A percentile compares a stretch with the other conserved stretches of the same genome.
These are phyloP conservation scores for Cryptotis parvus DNA, from an alignment of 2,113 vertebrate species.

Conservation along the genomic window DNA sequence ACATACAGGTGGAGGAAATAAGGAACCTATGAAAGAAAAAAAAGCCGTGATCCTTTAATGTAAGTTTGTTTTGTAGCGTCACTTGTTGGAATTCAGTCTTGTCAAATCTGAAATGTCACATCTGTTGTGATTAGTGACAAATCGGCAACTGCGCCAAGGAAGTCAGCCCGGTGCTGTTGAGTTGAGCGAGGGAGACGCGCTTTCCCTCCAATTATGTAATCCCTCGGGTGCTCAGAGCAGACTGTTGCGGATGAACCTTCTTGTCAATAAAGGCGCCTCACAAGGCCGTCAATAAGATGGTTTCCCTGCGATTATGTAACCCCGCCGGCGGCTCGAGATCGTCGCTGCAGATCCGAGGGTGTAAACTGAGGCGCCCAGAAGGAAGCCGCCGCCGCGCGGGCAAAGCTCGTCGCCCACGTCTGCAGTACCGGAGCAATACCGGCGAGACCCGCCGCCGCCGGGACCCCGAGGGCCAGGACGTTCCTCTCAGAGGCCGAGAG, in stretches of 20 bases:
- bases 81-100: background rate
- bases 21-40: slow-evolving; percentile 3
- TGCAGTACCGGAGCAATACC: no score
- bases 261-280: background rate
- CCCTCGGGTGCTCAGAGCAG: background rate
- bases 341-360: no score
- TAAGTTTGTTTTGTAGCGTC: background rate
- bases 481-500: no score
- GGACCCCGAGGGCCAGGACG: no score
- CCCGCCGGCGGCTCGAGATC: background rate
- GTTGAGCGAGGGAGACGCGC: background rate
- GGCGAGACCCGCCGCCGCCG: no score
- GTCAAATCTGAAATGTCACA: background rate
- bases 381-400: no score
- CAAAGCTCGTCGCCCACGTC: no score
- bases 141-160: background rate
- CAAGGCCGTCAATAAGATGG: background rate
- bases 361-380: no score
- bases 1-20: slow-evolving; percentile 28
- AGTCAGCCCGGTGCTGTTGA: background rate
- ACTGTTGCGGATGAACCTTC: background rate
- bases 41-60: background rate
- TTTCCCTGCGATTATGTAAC: slow-evolving; percentile 45
- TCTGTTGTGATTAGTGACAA: background rate
- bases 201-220: background rate